These are phyloP conservation scores for Ceraclea dissimilis DNA, from an alignment of 2,888 invertebrate species.

Conservation along the genomic window DNA sequence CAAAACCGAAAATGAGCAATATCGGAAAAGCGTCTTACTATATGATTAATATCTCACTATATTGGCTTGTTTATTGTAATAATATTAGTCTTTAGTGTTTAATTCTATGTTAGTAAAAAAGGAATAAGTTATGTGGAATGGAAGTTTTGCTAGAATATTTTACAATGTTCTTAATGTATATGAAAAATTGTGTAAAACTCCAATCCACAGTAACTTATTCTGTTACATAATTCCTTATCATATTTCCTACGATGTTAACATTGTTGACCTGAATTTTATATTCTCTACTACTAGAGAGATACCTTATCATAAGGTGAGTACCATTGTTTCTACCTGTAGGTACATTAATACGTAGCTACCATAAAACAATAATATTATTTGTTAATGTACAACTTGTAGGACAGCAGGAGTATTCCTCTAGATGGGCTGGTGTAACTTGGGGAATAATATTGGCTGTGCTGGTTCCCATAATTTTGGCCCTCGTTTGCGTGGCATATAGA, in stretches of 20 bases:
- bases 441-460: constrained; percentile 71
- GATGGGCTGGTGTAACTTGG: constrained; percentile 68
- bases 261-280: no score
- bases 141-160: constrained; percentile 45
- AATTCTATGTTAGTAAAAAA: no score
- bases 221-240: constrained; percentile 16
- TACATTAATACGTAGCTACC: background rate
- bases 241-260: no score
- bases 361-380: no score
- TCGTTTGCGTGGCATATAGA: constrained; percentile 60
- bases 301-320: background rate
- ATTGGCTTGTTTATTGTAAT: background rate
- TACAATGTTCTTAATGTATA: background rate
- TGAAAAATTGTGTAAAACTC: constrained; percentile 13
- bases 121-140: constrained; percentile 36
- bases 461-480: constrained; percentile 62
- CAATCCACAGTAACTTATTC: constrained; percentile 20
- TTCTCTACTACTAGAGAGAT: background rate
- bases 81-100: no score
- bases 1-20: constrained; percentile 12
- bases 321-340: background rate
- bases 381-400: constrained; percentile 49
- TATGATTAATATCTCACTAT: background rate
- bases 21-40: constrained; percentile 10
- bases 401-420: constrained; percentile 69